These are phyloP conservation scores for Paramisgurnus dabryanus DNA, from an alignment of 2,113 vertebrate genomes.

Conservation along the genomic window DNA sequence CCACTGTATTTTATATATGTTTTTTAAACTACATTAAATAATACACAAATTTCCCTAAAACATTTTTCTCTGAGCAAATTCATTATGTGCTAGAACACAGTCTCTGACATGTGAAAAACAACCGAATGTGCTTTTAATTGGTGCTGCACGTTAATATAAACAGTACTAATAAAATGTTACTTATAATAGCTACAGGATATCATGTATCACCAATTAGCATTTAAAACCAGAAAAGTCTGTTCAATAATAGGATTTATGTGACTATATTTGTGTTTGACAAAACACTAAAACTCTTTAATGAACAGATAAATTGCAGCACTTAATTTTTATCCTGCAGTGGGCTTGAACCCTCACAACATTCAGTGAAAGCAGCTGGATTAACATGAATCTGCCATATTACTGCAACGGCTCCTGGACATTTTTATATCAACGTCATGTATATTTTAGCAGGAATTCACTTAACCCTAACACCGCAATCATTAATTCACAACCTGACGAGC, in stretches of 20 bases:
- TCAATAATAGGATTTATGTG: too few relatives aligned
- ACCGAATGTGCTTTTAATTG: too few relatives aligned
- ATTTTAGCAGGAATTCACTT: constrained; percentile 47
- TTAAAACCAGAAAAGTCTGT: too few relatives aligned
- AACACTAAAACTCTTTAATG: not conserved
- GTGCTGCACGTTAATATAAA: too few relatives aligned
- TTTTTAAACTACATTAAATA: too few relatives aligned
- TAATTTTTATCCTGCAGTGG: not conserved
- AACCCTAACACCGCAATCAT: constrained; percentile 37
- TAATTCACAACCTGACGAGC: constrained; percentile 40
- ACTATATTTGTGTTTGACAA: not conserved
- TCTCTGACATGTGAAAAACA: too few relatives aligned
- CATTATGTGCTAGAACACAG: too few relatives aligned
- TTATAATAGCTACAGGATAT: too few relatives aligned
- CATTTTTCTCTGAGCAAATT: too few relatives aligned
- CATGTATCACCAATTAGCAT: not conserved
- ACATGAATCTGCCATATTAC: constrained; percentile 31
- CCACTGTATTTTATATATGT: too few relatives aligned
- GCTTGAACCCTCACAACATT: constrained; percentile 10
- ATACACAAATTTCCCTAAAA: too few relatives aligned
- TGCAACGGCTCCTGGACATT: constrained; percentile 19
- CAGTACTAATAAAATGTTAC: too few relatives aligned
- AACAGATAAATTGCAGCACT: not conserved
- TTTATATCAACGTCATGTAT: constrained; percentile 25
- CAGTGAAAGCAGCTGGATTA: constrained; percentile 25